Evolutionary conservation across 2,113 vertebrate genomes (phyloP).

Genomic region (Rhabdornis inornatus): DNA sequence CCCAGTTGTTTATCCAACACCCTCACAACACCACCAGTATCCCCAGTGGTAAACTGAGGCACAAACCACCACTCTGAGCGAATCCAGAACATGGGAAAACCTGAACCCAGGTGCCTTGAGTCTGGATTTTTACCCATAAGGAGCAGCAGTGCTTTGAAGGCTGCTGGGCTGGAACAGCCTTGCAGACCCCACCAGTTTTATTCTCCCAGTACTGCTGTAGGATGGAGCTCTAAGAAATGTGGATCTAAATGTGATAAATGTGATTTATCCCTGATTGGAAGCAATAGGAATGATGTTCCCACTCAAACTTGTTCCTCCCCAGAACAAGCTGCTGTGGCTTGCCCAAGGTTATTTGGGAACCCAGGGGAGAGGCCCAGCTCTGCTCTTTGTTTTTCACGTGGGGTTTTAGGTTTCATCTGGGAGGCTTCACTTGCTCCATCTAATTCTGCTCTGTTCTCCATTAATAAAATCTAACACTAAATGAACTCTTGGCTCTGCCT

Average conservation of each 20-base stretch:
- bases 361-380: not conserved
- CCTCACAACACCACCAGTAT: not conserved
- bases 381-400: not conserved
- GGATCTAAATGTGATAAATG: not conserved
- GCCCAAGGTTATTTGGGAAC: not conserved
- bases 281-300: not conserved
- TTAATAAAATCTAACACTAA: not conserved
- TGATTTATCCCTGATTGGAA: not conserved
- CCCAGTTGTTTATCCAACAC: fast-evolving
- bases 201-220: not conserved
- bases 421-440: not conserved
- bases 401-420: not conserved
- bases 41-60: not conserved
- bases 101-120: not conserved
- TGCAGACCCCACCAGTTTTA: not conserved
- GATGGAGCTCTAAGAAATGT: not conserved
- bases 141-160: not conserved
- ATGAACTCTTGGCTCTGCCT: not conserved
- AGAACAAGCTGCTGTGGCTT: not conserved
- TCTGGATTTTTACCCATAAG: fast-evolving
- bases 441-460: not conserved
- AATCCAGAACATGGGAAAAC: not conserved
- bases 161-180: not conserved
- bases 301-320: not conserved
- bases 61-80: not conserved